phyloP scores from a whole-genome alignment of 2,888 invertebrate genomes.

The Aethes cnicana region DNA sequence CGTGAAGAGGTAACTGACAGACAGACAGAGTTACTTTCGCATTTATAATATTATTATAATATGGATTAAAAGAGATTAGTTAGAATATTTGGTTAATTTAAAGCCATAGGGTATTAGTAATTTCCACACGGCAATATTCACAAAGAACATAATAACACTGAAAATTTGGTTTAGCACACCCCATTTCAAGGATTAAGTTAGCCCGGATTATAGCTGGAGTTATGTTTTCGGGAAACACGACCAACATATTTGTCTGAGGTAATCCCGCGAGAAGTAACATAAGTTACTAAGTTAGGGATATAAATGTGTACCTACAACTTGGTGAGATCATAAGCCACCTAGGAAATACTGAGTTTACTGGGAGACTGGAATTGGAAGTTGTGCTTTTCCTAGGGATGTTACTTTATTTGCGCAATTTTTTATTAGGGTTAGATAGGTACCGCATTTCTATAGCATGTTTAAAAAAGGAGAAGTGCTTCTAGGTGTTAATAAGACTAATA shows the following conservation, averaged over 20 bases:
- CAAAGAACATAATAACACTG: background rate
- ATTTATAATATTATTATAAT: too few species aligned
- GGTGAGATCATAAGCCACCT: background rate
- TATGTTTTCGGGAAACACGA: background rate
- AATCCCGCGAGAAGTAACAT: conserved; percentile 14
- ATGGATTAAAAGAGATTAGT: too few species aligned
- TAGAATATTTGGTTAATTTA: too few species aligned
- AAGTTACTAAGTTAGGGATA: background rate
- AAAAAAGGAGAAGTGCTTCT: conserved; percentile 23
- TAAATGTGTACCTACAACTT: too few species aligned
- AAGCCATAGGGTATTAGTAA: too few species aligned
- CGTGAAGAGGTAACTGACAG: too few species aligned
- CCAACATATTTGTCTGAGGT: background rate
- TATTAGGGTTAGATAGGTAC: background rate
- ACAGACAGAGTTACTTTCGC: too few species aligned
- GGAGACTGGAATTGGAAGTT: background rate
- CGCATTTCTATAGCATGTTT: conserved; percentile 2
- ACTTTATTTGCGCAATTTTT: too few species aligned
- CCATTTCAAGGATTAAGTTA: conserved; percentile 8
- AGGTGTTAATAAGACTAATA: too few species aligned
- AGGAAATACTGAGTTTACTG: conserved; percentile 5
- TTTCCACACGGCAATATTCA: too few species aligned
- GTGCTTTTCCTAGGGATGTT: background rate
- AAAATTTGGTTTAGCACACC: background rate
- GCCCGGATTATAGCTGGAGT: conserved; percentile 7